Percentiles rank a stretch among this genome's conserved stretches.
Conservation (phyloP, 1,140 invertebrate genomes). For the Aleiodes sp. region DNA sequence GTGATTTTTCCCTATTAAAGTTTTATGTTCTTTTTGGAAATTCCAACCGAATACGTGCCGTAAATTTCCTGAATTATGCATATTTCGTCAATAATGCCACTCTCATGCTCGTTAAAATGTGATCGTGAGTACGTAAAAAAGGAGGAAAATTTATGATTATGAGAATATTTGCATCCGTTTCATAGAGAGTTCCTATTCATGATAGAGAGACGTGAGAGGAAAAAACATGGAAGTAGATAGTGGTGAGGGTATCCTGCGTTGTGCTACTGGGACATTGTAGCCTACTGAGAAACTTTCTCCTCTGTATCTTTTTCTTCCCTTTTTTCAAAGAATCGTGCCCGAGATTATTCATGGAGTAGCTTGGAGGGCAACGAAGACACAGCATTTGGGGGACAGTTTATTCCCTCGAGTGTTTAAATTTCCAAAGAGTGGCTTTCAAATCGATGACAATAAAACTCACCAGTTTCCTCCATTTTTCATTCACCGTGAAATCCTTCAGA, state of each 20-base stretch:
- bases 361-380: neutral
- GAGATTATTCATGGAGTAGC: constrained; percentile 4
- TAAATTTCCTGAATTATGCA: no score
- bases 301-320: neutral
- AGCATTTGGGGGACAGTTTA: neutral
- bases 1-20: no score
- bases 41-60: no score
- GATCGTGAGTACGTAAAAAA: neutral
- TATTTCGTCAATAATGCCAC: neutral
- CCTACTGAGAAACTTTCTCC: neutral
- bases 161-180: constrained; percentile 1
- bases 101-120: neutral
- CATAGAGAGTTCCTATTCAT: neutral
- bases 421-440: neutral
- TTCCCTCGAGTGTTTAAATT: neutral
- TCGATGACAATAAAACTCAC: neutral
- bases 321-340: neutral
- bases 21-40: no score
- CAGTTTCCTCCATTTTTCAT: constrained; percentile 2
- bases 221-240: neutral
- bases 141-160: neutral
- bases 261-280: neutral
- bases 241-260: neutral
- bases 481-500: neutral
- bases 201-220: neutral